Percentiles rank a stretch among this genome's conserved stretches.
These are phyloP conservation scores for Sebastes minor DNA, from an alignment of 2,797 vertebrate genomes.

Conservation along the genomic window DNA sequence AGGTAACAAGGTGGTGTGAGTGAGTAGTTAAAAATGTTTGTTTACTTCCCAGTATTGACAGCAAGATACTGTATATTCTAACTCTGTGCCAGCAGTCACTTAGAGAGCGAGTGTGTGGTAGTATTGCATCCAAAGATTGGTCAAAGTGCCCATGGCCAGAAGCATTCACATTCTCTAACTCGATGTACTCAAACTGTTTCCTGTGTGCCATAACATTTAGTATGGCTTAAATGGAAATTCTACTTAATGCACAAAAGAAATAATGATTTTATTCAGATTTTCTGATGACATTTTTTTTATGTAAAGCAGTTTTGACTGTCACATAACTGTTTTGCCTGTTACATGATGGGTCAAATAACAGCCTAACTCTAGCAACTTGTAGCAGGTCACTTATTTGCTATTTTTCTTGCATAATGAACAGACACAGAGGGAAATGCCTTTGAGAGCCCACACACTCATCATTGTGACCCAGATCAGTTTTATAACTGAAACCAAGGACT, in stretches of 20 bases:
- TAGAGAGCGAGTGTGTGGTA: background rate
- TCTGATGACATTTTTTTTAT: background rate
- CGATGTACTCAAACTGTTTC: background rate
- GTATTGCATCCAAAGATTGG: background rate
- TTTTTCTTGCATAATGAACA: background rate
- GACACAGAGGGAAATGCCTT: background rate
- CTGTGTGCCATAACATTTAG: background rate
- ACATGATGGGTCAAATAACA: background rate
- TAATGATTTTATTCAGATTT: background rate
- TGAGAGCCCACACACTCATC: background rate
- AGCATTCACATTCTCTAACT: background rate
- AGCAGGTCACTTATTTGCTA: background rate
- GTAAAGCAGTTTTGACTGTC: background rate
- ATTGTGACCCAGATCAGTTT: background rate
- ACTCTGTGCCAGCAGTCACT: background rate
- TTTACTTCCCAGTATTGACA: background rate
- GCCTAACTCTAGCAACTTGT: background rate
- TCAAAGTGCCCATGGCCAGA: background rate
- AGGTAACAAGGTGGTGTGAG: no score
- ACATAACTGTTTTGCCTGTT: background rate
- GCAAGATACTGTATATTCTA: background rate
- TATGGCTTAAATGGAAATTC: background rate
- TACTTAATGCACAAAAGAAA: background rate
- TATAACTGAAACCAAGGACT: background rate
- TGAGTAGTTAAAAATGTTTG: background rate